Evolutionary conservation across 2,888 invertebrate species (phyloP).

Genomic region (Chrysolina oricalcia): DNA sequence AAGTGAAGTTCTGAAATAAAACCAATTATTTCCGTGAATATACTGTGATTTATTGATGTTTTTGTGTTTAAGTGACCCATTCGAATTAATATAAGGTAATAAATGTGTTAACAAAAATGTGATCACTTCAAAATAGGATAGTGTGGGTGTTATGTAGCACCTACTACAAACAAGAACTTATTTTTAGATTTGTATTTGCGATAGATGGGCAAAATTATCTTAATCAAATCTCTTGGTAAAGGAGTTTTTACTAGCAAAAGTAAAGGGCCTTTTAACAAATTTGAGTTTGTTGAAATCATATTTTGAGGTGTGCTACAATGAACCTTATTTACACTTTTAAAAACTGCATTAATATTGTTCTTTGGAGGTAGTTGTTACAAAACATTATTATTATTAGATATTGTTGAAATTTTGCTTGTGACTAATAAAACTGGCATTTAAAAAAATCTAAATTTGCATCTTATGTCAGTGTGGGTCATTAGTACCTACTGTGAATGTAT

Average conservation of each 20-base stretch:
- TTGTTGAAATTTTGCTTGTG: slow-evolving; percentile 31
- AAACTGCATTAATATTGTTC: slow-evolving; percentile 12
- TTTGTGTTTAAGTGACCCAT: slow-evolving; percentile 50
- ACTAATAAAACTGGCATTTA: slow-evolving; percentile 57
- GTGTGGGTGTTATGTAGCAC: slow-evolving; percentile 59
- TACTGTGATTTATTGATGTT: slow-evolving; percentile 55
- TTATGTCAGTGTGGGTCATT: slow-evolving; percentile 47
- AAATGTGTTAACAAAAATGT: slow-evolving; percentile 31
- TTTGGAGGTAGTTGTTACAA: not conserved
- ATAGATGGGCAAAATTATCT: slow-evolving; percentile 52
- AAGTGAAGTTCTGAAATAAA: slow-evolving; percentile 58
- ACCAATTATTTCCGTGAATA: slow-evolving; percentile 55
- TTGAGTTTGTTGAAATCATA: slow-evolving; percentile 8
- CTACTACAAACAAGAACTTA: slow-evolving; percentile 55
- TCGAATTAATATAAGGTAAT: slow-evolving; percentile 51
- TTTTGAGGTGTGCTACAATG: slow-evolving; percentile 18
- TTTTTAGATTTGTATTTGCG: slow-evolving; percentile 59
- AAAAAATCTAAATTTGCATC: slow-evolving; percentile 57
- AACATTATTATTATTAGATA: slow-evolving; percentile 7
- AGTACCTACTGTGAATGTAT: slow-evolving; percentile 41
- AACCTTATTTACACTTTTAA: slow-evolving; percentile 6
- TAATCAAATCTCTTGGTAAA: slow-evolving; percentile 31
- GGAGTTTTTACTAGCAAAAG: slow-evolving; percentile 27
- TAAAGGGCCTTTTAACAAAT: slow-evolving; percentile 1
- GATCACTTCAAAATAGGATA: slow-evolving; percentile 34